phyloP scores from a whole-genome alignment of 2,797 vertebrate genomes.

The Chiloscyllium punctatum region DNA sequence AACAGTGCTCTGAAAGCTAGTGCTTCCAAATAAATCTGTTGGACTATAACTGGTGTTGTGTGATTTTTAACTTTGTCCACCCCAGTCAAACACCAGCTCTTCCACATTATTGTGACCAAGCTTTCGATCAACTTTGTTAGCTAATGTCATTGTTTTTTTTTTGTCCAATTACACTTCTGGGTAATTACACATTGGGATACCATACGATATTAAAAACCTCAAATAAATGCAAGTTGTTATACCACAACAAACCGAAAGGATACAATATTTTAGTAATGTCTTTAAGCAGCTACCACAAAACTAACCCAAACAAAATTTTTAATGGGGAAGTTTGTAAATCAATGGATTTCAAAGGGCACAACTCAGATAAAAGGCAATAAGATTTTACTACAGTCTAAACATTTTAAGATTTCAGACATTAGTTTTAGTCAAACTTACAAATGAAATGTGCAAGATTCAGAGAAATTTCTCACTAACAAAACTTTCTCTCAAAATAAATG shows the following conservation, averaged over 20 bases:
- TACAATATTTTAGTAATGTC: too few relatives aligned
- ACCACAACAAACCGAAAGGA: not conserved
- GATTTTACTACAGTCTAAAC: not conserved
- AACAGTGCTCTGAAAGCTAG: too few relatives aligned
- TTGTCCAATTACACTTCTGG: not conserved
- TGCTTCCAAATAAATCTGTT: too few relatives aligned
- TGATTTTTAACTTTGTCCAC: too few relatives aligned
- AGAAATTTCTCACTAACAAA: not conserved
- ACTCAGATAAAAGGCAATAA: not conserved
- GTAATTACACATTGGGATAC: not conserved
- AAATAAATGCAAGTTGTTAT: not conserved
- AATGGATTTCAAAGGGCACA: not conserved
- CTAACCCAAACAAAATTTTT: not conserved
- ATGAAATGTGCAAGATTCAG: not conserved
- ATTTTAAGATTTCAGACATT: not conserved
- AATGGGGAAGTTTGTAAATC: not conserved
- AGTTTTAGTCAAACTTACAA: not conserved
- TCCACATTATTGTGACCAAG: not conserved
- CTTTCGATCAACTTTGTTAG: not conserved
- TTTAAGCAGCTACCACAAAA: not conserved
- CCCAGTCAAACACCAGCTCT: too few relatives aligned
- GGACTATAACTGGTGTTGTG: too few relatives aligned
- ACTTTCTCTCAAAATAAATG: not conserved
- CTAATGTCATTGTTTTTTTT: not conserved
- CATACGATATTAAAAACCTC: not conserved